phyloP scores from a whole-genome alignment of 1,140 invertebrate genomes.

The Sarcophaga bullata region DNA sequence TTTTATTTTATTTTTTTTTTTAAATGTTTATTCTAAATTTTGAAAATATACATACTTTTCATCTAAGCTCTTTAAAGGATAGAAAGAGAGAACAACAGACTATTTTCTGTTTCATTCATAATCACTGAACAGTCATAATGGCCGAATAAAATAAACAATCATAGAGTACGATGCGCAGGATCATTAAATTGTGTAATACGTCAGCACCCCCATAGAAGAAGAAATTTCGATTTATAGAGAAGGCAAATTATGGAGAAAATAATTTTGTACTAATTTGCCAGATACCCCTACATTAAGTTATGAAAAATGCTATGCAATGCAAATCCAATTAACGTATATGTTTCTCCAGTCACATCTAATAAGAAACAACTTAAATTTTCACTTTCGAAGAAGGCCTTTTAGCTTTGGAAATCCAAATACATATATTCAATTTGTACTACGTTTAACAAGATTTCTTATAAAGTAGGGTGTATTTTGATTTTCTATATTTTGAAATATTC shows the following conservation, averaged over 20 bases:
- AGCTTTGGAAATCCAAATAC: background rate
- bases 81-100: background rate
- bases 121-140: conserved; percentile 8
- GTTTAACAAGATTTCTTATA: background rate
- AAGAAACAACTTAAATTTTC: too few relatives aligned
- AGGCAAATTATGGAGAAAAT: conserved; percentile 22
- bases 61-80: background rate
- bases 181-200: conserved; percentile 24
- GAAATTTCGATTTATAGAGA: background rate
- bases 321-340: too few relatives aligned
- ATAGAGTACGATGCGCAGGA: conserved; percentile 31
- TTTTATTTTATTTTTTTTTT: conserved; percentile 10
- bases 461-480: too few relatives aligned
- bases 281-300: background rate
- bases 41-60: conserved; percentile 22
- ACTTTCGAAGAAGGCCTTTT: too few relatives aligned
- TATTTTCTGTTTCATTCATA: background rate
- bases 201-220: conserved; percentile 32
- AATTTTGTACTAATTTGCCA: conserved; percentile 3
- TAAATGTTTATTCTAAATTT: conserved; percentile 30
- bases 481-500: too few relatives aligned
- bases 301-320: too few relatives aligned
- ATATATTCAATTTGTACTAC: background rate
- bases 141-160: conserved; percentile 35
- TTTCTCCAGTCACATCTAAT: too few relatives aligned